Base-by-base conservation (phyloP, 64 coral and sea anemone species). In the Pocillopora damicornis region DNA sequence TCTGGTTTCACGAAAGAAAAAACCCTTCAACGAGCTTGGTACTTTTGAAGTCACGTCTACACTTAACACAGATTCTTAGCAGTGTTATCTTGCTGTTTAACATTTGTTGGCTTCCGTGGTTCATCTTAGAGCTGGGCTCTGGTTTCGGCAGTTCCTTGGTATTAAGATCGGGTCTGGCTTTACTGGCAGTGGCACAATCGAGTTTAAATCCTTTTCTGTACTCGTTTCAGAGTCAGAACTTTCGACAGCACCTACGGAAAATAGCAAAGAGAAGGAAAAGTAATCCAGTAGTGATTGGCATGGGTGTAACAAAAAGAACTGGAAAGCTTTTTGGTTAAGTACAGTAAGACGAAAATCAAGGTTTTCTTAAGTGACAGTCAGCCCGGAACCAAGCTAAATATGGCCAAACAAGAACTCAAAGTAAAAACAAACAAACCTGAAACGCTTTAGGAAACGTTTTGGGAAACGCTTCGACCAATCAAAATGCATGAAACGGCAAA, bases 51-150 rank as follows among this genome's bases (percentile, higher is more conserved):
- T 89, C 88, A 11, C 51, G 88, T 14, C 88, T 59, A 16, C 61
- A 61, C 2, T 59, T 89, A n/a, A 89, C 88, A 56, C 73, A 59
- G 56, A 73, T 89, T 37, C 66, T 89, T 11, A 51, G 88, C 18
- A 89, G 45, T 60, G 65, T 89, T 10, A 89, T 89, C 15, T 60
- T 89, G 57, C 63, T 78, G 11, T 89, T 89, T 26, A 81, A 89
- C 73, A 74, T 89, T 22, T 89, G 88, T 69, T 89, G 88, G 88
- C 45, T 89, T 77, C 88, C 88, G 11, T 89, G 88, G 88, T 89
- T 89, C 60, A 1, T 89, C 2, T 14, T 89, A 16, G 76, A 89
- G 20, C 36, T 89, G 17, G 69, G 71, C 13, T 73, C 71, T 2
- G 68, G 17, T 36, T 58, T 73, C 56, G 13, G 16, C 15, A 62